Evolutionary conservation across 2,113 vertebrate species (phyloP).

Genomic region (Callospermophilus lateralis): DNA sequence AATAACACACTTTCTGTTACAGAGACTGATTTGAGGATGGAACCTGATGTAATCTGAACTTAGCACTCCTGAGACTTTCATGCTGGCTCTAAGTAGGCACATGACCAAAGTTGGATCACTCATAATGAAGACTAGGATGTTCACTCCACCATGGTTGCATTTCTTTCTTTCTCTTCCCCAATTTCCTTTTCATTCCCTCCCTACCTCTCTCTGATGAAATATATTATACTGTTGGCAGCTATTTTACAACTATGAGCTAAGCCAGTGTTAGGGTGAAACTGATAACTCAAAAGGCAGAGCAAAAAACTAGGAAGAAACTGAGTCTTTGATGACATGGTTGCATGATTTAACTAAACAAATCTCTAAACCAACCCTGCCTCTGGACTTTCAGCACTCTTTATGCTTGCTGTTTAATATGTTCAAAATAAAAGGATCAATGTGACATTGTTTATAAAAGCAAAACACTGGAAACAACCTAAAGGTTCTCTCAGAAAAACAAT

Average conservation of each 20-base stretch:
- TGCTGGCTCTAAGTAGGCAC: not conserved
- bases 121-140: not conserved
- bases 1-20: too few relatives aligned
- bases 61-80: not conserved
- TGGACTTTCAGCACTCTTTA: not conserved
- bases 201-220: not conserved
- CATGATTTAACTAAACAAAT: conserved; percentile 15
- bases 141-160: not conserved
- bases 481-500: not conserved
- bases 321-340: not conserved
- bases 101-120: not conserved
- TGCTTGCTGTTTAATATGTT: not conserved
- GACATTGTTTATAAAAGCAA: not conserved
- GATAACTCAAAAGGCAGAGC: not conserved
- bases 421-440: not conserved
- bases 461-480: not conserved
- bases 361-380: not conserved
- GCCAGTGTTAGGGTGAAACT: not conserved
- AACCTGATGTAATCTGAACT: not conserved
- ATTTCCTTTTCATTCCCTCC: not conserved
- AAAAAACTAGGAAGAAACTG: not conserved
- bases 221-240: not conserved
- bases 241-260: not conserved
- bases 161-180: not conserved
- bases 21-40: not conserved